phyloP scores from a whole-genome alignment of 2,888 invertebrate genomes.

The Erebia epiphron region DNA sequence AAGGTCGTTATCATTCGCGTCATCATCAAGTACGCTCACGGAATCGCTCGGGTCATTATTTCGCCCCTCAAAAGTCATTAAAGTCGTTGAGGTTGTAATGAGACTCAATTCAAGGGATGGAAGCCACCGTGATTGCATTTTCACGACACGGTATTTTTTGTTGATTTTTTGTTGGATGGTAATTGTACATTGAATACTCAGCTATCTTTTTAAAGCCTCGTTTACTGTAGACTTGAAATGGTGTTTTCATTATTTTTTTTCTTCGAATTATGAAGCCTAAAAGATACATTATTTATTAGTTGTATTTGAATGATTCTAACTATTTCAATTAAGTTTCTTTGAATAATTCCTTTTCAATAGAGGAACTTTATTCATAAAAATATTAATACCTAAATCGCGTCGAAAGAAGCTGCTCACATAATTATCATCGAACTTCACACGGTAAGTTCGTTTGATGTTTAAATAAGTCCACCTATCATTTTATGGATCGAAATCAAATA shows the following conservation, averaged over 20 bases:
- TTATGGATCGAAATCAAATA: too few species aligned
- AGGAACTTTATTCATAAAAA: too few species aligned
- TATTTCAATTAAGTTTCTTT: too few species aligned
- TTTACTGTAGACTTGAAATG: not conserved
- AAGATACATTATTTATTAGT: too few species aligned
- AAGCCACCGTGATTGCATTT: conserved; percentile 35
- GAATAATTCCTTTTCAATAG: too few species aligned
- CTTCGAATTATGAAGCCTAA: not conserved
- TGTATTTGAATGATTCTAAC: too few species aligned
- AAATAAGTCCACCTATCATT: too few species aligned
- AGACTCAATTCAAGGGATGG: conserved; percentile 35
- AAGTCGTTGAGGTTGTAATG: conserved; percentile 35
- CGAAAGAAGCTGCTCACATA: too few species aligned
- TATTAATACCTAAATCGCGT: too few species aligned
- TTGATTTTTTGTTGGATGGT: conserved; percentile 23
- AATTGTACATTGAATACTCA: conserved; percentile 28
- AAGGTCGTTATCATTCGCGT: too few species aligned
- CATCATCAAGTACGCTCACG: conserved; percentile 11
- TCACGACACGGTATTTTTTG: conserved; percentile 33
- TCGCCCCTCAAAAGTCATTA: conserved; percentile 31
- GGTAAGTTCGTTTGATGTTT: too few species aligned
- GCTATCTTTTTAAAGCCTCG: not conserved
- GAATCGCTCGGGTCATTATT: conserved; percentile 28
- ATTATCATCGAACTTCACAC: too few species aligned
- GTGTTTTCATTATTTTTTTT: not conserved